phyloP scores from a whole-genome alignment of 2,113 vertebrate species.

The Promerops cafer region DNA sequence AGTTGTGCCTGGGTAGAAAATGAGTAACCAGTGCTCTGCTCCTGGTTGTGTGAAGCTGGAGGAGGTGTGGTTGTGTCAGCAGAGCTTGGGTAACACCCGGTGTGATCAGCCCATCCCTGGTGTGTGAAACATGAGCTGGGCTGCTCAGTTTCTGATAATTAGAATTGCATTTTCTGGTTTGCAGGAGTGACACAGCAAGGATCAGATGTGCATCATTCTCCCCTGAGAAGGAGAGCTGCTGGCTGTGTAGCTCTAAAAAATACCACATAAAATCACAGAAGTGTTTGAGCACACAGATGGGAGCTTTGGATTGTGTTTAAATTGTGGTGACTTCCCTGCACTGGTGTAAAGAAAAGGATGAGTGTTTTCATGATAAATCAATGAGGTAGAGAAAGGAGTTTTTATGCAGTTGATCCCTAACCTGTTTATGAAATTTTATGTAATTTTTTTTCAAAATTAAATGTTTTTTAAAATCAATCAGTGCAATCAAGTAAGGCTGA shows the following conservation, averaged over 20 bases:
- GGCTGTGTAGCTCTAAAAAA: not conserved
- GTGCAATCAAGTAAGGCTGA: not conserved
- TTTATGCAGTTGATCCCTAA: not conserved
- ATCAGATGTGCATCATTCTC: not conserved
- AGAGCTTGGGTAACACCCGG: not conserved
- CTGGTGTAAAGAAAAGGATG: not conserved
- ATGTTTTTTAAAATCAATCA: not conserved
- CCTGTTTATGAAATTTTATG: not conserved
- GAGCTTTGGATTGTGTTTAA: not conserved
- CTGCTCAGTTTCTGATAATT: not conserved
- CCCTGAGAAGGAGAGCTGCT: not conserved
- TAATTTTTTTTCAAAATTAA: not conserved
- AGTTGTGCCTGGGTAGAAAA: no score
- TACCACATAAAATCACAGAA: not conserved
- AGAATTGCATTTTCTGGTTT: not conserved
- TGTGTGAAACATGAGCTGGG: not conserved
- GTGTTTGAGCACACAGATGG: not conserved
- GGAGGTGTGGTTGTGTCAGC: not conserved
- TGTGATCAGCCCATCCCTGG: not conserved
- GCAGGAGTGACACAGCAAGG: not conserved
- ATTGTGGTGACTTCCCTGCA: not conserved
- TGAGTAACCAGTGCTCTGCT: not conserved
- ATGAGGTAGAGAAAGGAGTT: not conserved
- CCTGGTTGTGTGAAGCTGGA: rapidly evolving
- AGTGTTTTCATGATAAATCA: not conserved